Evolutionary conservation across 2,888 invertebrate species (phyloP), one percentile per base, ranked within the genome.

Genomic region (Leucoptera coffeella): DNA sequence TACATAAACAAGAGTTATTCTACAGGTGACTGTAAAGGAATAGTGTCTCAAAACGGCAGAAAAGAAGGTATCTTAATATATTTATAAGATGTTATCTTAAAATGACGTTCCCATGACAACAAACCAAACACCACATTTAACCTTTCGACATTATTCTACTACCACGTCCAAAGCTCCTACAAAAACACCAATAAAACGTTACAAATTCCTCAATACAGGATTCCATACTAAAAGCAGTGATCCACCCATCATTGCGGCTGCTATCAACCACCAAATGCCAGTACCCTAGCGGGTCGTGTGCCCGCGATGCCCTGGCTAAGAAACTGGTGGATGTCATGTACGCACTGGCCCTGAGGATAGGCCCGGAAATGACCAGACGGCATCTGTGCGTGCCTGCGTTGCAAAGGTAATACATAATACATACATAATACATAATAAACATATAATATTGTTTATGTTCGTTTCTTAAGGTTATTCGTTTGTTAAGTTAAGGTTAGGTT

Each of bases 261-360:
- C 65, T 92, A 2, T 85, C 89, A 3, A 88, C 93, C 0, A 78
- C 81, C 1, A 78, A 83, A 31, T 76, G 85, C 34, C 61, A 78
- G 7, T 95, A 93, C 62, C 92, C 94, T 0, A 84, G 81, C 42
- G 92, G 93, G 1, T 73, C 75, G 25, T 50, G 72, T 14, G 87
- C 88, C 1, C 77, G 94, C 2, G 73, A 77, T 25, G 78, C 88
- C 5, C 59, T 94, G 21, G 80, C 87, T 0, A 77, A 84, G 34
- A 92, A 94, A 59, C 78, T 90, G 36, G 51, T 92, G 22, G 89
- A 87, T 47, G 80, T 86, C 1, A 55, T 93, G 30, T 85, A 89
- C 45, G 79, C 84, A n/a, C 51, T 89, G n/a, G 80, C 85, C 4
- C 59, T 83, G 29, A 67, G 88, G 20, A 73, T 88, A 27, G 88